Conservation (phyloP, 1,140 invertebrate genomes). For the Macrotrachela quadricornifera region DNA sequence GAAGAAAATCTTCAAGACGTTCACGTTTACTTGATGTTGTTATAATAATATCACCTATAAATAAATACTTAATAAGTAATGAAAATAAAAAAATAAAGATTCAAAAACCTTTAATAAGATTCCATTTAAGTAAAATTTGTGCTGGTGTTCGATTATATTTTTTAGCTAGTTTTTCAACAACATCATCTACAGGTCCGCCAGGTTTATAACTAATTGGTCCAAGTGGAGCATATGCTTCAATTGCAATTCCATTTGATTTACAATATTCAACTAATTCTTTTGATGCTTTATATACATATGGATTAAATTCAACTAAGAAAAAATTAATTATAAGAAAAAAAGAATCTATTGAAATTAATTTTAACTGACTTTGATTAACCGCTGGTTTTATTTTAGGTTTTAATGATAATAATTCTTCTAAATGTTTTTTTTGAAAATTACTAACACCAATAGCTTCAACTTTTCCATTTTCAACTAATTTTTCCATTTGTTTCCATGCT, state of each 20-base stretch:
- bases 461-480: background rate
- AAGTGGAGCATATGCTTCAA: slow-evolving; percentile 19
- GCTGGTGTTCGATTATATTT: slow-evolving; percentile 14
- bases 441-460: slow-evolving; percentile 20
- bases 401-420: slow-evolving; percentile 9
- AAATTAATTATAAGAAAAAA: too few relatives aligned
- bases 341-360: too few relatives aligned
- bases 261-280: slow-evolving; percentile 16
- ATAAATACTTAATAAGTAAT: too few relatives aligned
- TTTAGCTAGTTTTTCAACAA: slow-evolving; percentile 12
- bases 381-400: too few relatives aligned
- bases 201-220: slow-evolving; percentile 10
- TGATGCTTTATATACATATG: background rate
- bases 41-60: too few relatives aligned
- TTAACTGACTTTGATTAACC: too few relatives aligned
- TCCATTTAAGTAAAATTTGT: slow-evolving; percentile 15
- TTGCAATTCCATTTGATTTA: slow-evolving; percentile 13
- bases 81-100: too few relatives aligned
- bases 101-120: slow-evolving; percentile 13
- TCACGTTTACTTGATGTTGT: too few relatives aligned
- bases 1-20: too few relatives aligned
- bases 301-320: too few relatives aligned
- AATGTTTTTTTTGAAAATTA: slow-evolving; percentile 18
- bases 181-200: slow-evolving; percentile 12
- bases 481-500: too few relatives aligned